Evolutionary conservation across 92 coral and sea anemone species (phyloP).

Genomic region (Heteractis magnifica): DNA sequence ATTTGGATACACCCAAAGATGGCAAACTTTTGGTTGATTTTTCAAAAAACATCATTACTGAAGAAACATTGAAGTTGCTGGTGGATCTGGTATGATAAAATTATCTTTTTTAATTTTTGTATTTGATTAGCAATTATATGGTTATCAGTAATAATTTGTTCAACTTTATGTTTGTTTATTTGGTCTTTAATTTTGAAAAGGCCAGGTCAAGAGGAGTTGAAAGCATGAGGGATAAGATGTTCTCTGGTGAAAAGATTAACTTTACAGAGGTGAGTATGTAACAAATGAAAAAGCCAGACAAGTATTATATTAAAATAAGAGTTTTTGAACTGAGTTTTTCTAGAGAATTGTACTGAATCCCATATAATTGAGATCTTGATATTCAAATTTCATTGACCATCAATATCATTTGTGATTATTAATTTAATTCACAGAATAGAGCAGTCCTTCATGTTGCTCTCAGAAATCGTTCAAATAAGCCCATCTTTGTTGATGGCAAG

Average conservation of each 20-base stretch:
- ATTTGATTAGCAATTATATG: neutral
- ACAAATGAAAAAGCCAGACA: too few species aligned
- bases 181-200: conserved; percentile 29
- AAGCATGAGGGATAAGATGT: conserved; percentile 75
- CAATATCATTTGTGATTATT: neutral
- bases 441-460: conserved; percentile 95
- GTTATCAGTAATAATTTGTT: neutral
- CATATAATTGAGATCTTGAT: too few species aligned
- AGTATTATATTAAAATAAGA: too few species aligned
- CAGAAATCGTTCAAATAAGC: conserved; percentile 89
- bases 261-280: conserved; percentile 81
- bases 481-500: conserved; percentile 85
- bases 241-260: conserved; percentile 92
- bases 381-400: neutral
- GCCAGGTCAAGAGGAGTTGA: conserved; percentile 75
- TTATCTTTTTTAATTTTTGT: too few species aligned
- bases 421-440: conserved; percentile 53
- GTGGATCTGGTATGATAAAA: conserved; percentile 65
- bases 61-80: conserved; percentile 83
- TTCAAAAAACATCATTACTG: conserved; percentile 89
- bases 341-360: too few species aligned
- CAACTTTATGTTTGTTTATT: neutral
- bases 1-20: conserved; percentile 52
- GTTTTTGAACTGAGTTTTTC: too few species aligned
- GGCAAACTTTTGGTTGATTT: conserved; percentile 83